These are phyloP conservation scores for Microchirus variegatus DNA, from an alignment of 2,797 vertebrate genomes.

Conservation along the genomic window DNA sequence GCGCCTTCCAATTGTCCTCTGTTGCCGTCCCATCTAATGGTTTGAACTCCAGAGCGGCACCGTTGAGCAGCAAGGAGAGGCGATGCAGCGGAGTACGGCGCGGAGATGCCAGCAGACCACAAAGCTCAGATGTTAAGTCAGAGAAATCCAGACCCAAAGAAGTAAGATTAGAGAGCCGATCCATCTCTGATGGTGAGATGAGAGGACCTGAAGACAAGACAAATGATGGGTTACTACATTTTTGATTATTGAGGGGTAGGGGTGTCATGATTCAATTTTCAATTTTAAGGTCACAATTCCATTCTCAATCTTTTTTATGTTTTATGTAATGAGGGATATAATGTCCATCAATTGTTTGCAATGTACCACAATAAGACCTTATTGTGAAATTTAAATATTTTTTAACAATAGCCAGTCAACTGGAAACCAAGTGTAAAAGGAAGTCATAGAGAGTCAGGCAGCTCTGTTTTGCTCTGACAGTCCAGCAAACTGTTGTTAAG, in stretches of 20 bases:
- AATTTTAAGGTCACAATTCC: not conserved
- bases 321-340: not conserved
- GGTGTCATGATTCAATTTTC: not conserved
- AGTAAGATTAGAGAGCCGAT: constrained; percentile 88
- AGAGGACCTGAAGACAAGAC: constrained; percentile 78
- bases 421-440: too few relatives aligned
- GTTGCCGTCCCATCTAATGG: constrained; percentile 90
- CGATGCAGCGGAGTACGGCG: constrained; percentile 92
- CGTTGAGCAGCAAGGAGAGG: constrained; percentile 95
- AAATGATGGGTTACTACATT: not conserved
- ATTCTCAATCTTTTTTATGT: not conserved
- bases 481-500: too few relatives aligned
- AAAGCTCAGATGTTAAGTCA: constrained; percentile 94
- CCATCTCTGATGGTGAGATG: constrained; percentile 89
- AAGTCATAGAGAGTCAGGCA: too few relatives aligned
- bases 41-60: constrained; percentile 90
- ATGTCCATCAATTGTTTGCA: too few relatives aligned
- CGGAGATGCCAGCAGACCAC: constrained; percentile 89
- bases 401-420: too few relatives aligned
- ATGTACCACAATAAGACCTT: too few relatives aligned
- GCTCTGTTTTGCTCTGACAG: too few relatives aligned
- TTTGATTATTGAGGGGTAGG: not conserved
- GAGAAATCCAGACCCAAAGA: constrained; percentile 97
- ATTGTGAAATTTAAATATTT: too few relatives aligned
- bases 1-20: constrained; percentile 94